Evolutionary conservation across 2,888 invertebrate genomes (phyloP).

Genomic region (Metacarcinus magister): DNA sequence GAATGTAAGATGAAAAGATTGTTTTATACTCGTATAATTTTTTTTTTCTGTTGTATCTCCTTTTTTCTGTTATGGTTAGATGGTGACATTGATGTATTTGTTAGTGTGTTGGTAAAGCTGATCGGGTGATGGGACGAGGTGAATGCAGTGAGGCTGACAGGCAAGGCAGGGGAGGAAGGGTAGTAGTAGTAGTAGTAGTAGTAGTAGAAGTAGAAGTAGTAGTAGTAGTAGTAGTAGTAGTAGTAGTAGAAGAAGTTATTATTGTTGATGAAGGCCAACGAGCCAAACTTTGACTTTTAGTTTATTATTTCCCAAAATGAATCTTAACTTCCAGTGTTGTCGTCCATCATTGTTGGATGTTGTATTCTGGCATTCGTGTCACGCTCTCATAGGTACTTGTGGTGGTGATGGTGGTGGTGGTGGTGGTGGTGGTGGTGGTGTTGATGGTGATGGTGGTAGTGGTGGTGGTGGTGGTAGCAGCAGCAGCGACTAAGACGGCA

Average conservation of each 20-base stretch:
- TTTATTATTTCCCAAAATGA: background rate
- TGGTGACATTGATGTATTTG: background rate
- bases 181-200: too few species aligned
- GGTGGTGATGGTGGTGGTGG: background rate
- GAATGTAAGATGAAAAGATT: background rate
- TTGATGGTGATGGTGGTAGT: background rate
- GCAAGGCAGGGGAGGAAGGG: background rate
- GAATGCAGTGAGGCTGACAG: background rate
- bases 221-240: too few species aligned
- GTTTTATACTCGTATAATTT: background rate
- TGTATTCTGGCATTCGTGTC: background rate
- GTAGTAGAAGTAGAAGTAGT: too few species aligned
- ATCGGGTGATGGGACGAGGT: background rate
- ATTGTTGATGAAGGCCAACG: too few species aligned
- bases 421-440: background rate
- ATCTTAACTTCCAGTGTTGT: background rate
- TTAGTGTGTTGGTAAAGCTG: background rate
- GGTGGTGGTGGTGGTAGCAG: background rate
- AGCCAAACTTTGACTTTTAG: background rate
- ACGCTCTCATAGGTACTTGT: background rate
- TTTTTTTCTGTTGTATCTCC: background rate
- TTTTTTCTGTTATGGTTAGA: background rate
- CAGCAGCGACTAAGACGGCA: background rate
- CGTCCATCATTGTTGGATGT: background rate
- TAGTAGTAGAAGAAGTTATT: too few species aligned